These are phyloP conservation scores for Nymphicus hollandicus DNA, from an alignment of 2,113 vertebrate genomes.

Conservation along the genomic window DNA sequence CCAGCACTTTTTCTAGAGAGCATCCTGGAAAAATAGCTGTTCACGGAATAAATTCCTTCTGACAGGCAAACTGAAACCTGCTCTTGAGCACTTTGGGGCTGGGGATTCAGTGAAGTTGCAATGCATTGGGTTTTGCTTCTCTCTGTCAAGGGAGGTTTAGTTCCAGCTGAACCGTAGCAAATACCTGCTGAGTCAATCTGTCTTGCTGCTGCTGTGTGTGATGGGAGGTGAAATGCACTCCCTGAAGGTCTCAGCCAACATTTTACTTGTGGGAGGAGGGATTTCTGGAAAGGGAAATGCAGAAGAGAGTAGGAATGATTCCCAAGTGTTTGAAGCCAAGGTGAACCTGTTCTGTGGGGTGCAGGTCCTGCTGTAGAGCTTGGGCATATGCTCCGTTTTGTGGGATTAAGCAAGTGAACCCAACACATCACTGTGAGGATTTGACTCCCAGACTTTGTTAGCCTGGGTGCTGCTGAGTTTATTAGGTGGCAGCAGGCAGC, in stretches of 20 bases:
- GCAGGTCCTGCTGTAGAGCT: background rate
- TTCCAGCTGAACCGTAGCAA: background rate
- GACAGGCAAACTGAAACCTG: background rate
- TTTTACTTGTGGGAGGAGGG: background rate
- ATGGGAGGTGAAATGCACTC: background rate
- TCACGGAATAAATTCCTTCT: background rate
- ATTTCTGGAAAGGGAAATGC: constrained; percentile 19
- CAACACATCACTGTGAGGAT: background rate
- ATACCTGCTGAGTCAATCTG: constrained; percentile 8
- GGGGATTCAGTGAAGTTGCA: background rate
- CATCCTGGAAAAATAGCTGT: background rate
- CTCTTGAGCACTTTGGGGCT: background rate
- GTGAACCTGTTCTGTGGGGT: constrained; percentile 9
- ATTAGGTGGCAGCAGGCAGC: background rate
- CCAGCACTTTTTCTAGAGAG: background rate
- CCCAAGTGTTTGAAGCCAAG: background rate
- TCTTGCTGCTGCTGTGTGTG: background rate
- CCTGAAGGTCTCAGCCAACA: constrained; percentile 9
- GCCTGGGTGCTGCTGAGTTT: background rate
- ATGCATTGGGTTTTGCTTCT: rapidly evolving
- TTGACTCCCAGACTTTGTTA: background rate
- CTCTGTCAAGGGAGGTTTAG: background rate
- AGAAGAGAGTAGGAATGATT: background rate
- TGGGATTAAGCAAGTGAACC: background rate
- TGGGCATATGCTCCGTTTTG: rapidly evolving